Base-by-base conservation (phyloP, 2,888 invertebrate species). In the Hipparchia semele region DNA sequence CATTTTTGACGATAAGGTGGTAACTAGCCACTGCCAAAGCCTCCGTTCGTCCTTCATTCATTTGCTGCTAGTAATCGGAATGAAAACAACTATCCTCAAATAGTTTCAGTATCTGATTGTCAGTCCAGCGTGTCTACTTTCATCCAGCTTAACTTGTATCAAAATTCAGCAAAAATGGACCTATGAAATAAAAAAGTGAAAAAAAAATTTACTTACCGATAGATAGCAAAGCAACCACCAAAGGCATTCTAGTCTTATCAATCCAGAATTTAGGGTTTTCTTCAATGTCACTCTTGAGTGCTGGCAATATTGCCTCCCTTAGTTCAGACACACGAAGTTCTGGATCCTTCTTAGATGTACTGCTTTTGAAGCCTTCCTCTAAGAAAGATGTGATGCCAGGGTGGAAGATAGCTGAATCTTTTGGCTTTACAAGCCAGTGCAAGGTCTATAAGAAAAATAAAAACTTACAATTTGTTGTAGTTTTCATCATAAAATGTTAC, bases 341-440 rank as follows among this genome's bases (percentile, higher is more conserved):
- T 0, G 95, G 87, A 49, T 96, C 95, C 83, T 98, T 98, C 87
- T 98, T 98, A 68, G 96, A 96, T 12, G 95, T 94, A 10, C 96
- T 95, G 82, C 96, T 96, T 51, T 94, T 92, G 77, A 97, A 95
- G 0, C 98, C 98, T 75, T 95, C 94, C 77, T 96, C 95, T 12
- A 99, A 92, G 80, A 96, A 95, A 58, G 96, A 95, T 2, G 97
- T 95, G 68, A 98, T 95, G 73, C 94, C 94, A 0, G 98, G 98
- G 89, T 98, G 98, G 85, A 99, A 98, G 76, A 97, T 96, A 68
- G 95, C 95, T 0, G 96, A 94, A 83, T 98, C 96, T 60, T 96
- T 96, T 0, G 98, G 97, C 62, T 97, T 96, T 12, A 99, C 95
- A 39, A 99, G 92, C 96, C 99, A 99, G 74, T 98, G 95, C 68